A percentile compares a stretch with the other conserved stretches of the same genome.
These are phyloP conservation scores for Drosophila auraria DNA, from an alignment of 1,140 invertebrate species.

Conservation along the genomic window DNA sequence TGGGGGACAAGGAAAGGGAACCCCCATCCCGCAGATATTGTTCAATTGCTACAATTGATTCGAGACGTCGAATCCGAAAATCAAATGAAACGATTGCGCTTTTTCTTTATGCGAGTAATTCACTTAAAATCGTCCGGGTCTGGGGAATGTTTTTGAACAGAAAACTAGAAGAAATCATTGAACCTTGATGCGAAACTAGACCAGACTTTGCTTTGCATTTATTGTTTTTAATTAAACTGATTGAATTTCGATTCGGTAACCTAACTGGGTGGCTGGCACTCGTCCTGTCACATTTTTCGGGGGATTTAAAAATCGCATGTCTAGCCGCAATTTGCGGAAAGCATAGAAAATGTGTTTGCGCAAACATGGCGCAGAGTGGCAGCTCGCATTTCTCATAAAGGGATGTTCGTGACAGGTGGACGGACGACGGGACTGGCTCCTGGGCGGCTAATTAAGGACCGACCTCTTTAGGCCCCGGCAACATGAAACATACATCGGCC, in stretches of 20 bases:
- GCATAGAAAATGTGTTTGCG: slow-evolving; percentile 67
- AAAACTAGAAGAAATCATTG: slow-evolving; percentile 5
- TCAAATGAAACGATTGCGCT: slow-evolving; percentile 73
- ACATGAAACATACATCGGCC: slow-evolving; percentile 40
- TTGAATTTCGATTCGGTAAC: slow-evolving; percentile 67
- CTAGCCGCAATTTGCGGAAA: slow-evolving; percentile 52
- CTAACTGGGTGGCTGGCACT: slow-evolving; percentile 11
- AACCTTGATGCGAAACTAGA: slow-evolving; percentile 14
- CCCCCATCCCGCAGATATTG: slow-evolving; percentile 41
- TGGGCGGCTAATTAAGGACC: slow-evolving; percentile 56
- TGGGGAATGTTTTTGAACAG: slow-evolving; percentile 17
- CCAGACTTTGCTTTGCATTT: slow-evolving; percentile 27
- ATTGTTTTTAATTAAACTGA: slow-evolving; percentile 83
- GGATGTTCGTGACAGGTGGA: slow-evolving; percentile 64
- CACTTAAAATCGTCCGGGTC: slow-evolving; percentile 38
- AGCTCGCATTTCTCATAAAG: slow-evolving; percentile 56
- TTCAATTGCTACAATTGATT: slow-evolving; percentile 81
- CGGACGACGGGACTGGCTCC: neutral
- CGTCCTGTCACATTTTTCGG: slow-evolving; percentile 16
- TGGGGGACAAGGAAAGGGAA: slow-evolving; percentile 12
- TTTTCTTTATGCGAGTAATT: slow-evolving; percentile 60
- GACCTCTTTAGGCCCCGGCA: slow-evolving; percentile 1
- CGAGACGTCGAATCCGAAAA: slow-evolving; percentile 41
- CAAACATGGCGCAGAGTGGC: slow-evolving; percentile 55
- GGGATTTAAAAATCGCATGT: slow-evolving; percentile 62